Conservation (phyloP, 2,888 invertebrate species). For the Entomobrya multifasciata region DNA sequence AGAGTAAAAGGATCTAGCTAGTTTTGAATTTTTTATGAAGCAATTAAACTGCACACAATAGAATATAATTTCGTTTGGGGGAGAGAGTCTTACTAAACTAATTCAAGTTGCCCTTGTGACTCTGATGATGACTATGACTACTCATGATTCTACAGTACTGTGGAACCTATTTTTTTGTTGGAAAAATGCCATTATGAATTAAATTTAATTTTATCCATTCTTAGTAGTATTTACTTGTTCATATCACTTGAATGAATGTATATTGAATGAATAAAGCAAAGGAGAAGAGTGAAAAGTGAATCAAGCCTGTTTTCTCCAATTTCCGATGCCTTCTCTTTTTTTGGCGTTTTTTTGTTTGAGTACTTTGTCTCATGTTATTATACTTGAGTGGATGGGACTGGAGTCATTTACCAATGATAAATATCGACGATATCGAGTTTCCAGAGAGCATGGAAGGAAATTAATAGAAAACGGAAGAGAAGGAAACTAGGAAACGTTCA, state of each 20-base stretch:
- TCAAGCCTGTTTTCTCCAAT: slow-evolving; percentile 1
- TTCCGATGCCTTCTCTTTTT: background rate
- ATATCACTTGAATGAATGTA: background rate
- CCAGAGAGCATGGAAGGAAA: background rate
- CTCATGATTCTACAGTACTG: no score
- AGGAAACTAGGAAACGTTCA: background rate
- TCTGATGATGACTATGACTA: background rate
- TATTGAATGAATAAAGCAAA: slow-evolving; percentile 9
- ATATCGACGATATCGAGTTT: slow-evolving; percentile 37
- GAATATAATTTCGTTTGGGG: slow-evolving; percentile 14
- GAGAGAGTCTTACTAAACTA: background rate
- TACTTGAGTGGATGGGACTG: background rate
- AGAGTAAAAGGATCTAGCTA: background rate
- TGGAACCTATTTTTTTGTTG: no score
- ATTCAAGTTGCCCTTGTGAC: background rate
- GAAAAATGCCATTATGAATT: slow-evolving; percentile 50
- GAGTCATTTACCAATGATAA: slow-evolving; percentile 35
- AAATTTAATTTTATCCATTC: slow-evolving; percentile 45
- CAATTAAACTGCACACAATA: slow-evolving; percentile 43
- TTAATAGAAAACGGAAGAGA: slow-evolving; percentile 5
- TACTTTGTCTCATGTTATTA: background rate
- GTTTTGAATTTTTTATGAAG: slow-evolving; percentile 48
- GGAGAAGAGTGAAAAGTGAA: slow-evolving; percentile 23
- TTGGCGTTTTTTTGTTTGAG: background rate
- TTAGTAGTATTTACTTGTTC: no score